phyloP scores from a whole-genome alignment of 2,888 invertebrate species.

The Poecilus cupreus region DNA sequence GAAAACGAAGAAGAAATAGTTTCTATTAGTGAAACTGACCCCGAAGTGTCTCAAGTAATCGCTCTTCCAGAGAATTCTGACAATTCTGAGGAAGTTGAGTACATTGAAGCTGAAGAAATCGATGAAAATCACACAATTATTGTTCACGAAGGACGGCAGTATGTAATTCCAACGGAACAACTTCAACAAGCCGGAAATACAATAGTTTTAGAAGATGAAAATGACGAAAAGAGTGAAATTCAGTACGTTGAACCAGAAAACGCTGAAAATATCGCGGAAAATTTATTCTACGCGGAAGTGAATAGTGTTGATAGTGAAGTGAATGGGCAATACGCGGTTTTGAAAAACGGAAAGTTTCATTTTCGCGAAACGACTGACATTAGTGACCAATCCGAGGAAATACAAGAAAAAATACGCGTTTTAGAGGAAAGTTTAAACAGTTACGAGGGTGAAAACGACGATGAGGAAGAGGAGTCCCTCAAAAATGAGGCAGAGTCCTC shows the following conservation, averaged over 20 bases:
- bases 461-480: background rate
- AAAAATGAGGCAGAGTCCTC: background rate
- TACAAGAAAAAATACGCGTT: conserved; percentile 24
- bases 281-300: background rate
- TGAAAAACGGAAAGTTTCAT: conserved; percentile 64
- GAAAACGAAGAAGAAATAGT: background rate
- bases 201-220: background rate
- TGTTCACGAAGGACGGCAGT: conserved; percentile 3
- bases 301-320: background rate
- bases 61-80: background rate
- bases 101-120: conserved; percentile 45
- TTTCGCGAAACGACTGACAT: conserved; percentile 49
- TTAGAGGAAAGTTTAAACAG: conserved; percentile 29
- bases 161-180: conserved; percentile 8
- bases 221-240: background rate
- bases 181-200: background rate
- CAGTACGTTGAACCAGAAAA: background rate
- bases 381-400: background rate
- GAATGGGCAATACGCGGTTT: conserved; percentile 62
- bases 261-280: background rate
- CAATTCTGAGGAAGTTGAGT: conserved; percentile 47
- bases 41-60: background rate
- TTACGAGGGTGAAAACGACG: conserved; percentile 10
- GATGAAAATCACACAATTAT: background rate
- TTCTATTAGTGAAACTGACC: background rate